phyloP scores from a whole-genome alignment of 2,797 vertebrate species.

The Triplophysa bombifrons region DNA sequence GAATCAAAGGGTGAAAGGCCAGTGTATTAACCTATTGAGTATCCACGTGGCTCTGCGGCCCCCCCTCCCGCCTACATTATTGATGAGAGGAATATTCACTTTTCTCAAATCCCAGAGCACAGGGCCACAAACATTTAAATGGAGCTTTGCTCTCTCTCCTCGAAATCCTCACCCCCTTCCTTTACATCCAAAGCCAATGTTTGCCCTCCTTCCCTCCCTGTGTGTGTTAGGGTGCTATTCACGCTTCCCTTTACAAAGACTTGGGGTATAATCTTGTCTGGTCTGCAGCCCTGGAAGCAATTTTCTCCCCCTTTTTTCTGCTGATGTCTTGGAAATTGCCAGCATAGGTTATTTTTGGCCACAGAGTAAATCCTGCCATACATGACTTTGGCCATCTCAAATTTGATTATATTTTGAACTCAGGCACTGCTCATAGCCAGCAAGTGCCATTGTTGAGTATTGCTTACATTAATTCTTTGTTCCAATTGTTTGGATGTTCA shows the following conservation, averaged over 20 bases:
- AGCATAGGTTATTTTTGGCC: slow-evolving; percentile 82
- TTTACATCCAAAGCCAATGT: slow-evolving; percentile 72
- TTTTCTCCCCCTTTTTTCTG: slow-evolving; percentile 83
- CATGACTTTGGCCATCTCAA: slow-evolving; percentile 81
- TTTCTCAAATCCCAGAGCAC: slow-evolving; percentile 71
- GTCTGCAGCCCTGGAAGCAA: slow-evolving; percentile 82
- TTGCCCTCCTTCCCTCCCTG: slow-evolving; percentile 48
- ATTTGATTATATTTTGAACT: slow-evolving; percentile 81
- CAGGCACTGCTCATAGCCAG: slow-evolving; percentile 76
- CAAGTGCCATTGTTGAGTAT: slow-evolving; percentile 80
- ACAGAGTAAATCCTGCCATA: slow-evolving; percentile 82
- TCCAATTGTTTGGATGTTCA: slow-evolving; percentile 75
- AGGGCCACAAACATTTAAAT: slow-evolving; percentile 78
- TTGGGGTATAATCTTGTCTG: slow-evolving; percentile 85
- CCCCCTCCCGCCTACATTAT: slow-evolving; percentile 72
- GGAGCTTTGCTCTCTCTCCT: slow-evolving; percentile 70
- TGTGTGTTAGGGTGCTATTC: slow-evolving; percentile 72
- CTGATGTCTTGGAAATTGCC: slow-evolving; percentile 82
- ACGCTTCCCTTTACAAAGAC: slow-evolving; percentile 81
- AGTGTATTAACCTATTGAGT: slow-evolving; percentile 85
- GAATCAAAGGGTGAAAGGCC: slow-evolving; percentile 85
- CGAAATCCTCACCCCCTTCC: slow-evolving; percentile 77
- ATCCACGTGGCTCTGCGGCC: slow-evolving; percentile 64
- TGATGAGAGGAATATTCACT: slow-evolving; percentile 80
- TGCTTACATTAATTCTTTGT: slow-evolving; percentile 77